Conservation (phyloP, 2,888 invertebrate genomes). For the Cheilosia variabilis region DNA sequence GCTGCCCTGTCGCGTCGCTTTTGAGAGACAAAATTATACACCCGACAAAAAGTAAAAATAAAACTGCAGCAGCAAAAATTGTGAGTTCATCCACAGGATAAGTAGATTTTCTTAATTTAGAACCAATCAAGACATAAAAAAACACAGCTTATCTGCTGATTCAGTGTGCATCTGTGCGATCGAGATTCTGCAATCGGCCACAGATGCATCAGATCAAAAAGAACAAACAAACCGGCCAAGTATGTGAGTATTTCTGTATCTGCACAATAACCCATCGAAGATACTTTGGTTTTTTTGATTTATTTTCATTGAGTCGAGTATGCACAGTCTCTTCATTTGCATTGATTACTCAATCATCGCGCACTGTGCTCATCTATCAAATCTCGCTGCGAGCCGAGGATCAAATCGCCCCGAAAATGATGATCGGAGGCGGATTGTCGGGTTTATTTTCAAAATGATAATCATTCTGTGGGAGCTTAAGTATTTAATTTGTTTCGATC, state of each 20-base stretch:
- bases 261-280: conserved; percentile 37
- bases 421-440: conserved; percentile 19
- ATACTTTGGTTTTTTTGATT: conserved; percentile 4
- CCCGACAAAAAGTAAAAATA: conserved; percentile 11
- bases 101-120: conserved; percentile 67
- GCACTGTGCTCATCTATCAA: background rate
- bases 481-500: conserved; percentile 38
- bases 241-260: conserved; percentile 5
- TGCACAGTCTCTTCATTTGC: conserved; percentile 54
- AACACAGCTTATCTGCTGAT: conserved; percentile 37
- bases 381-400: conserved; percentile 27
- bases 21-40: conserved; percentile 4
- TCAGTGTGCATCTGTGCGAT: conserved; percentile 64
- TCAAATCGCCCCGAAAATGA: conserved; percentile 33
- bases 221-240: conserved; percentile 29
- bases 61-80: conserved; percentile 8
- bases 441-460: conserved; percentile 46
- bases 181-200: conserved; percentile 64
- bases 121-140: conserved; percentile 22
- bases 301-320: conserved; percentile 43
- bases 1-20: background rate
- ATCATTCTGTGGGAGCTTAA: conserved; percentile 22
- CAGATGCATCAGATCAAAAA: conserved; percentile 63
- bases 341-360: conserved; percentile 72
- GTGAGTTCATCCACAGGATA: conserved; percentile 37